Evolutionary conservation across 2,797 vertebrate species (phyloP).

Genomic region (Spondyliosoma cantharus): DNA sequence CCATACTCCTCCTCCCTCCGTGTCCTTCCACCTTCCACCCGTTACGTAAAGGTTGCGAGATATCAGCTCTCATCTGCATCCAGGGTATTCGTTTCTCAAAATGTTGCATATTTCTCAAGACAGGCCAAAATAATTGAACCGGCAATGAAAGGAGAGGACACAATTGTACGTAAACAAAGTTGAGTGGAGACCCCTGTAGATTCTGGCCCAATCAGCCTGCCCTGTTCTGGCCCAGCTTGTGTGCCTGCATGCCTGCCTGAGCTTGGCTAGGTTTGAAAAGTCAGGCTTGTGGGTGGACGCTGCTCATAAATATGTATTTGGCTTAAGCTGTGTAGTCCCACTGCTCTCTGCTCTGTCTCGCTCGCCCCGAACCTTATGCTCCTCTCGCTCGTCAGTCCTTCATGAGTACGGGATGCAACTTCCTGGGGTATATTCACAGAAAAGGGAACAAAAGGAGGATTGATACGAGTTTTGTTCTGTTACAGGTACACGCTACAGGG

Average conservation of each 20-base stretch:
- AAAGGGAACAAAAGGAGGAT: slow-evolving; percentile 41
- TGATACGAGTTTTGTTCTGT: slow-evolving; percentile 23
- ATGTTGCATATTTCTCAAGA: slow-evolving; percentile 19
- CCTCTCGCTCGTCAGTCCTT: slow-evolving; percentile 74
- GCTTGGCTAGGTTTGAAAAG: slow-evolving; percentile 80
- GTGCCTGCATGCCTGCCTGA: slow-evolving; percentile 71
- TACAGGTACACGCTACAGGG: slow-evolving; percentile 26
- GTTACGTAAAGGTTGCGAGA: slow-evolving; percentile 12
- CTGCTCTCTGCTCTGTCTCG: slow-evolving; percentile 70
- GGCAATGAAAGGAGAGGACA: slow-evolving; percentile 51
- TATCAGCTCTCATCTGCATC: slow-evolving; percentile 31
- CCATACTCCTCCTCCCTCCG: slow-evolving; percentile 1
- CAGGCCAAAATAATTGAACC: slow-evolving; percentile 13
- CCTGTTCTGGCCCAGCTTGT: slow-evolving; percentile 75
- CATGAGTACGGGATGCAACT: slow-evolving; percentile 65
- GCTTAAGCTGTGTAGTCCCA: slow-evolving; percentile 78
- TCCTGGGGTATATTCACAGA: slow-evolving; percentile 46
- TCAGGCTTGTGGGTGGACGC: slow-evolving; percentile 78
- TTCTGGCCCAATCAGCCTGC: slow-evolving; percentile 74
- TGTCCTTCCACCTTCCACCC: slow-evolving; percentile 26
- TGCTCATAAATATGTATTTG: slow-evolving; percentile 84
- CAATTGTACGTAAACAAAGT: slow-evolving; percentile 67
- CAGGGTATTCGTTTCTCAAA: slow-evolving; percentile 13
- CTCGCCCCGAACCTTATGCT: slow-evolving; percentile 74
- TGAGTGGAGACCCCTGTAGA: slow-evolving; percentile 65